Percentiles rank a stretch among this genome's conserved stretches.
These are phyloP conservation scores for Acridotheres tristis DNA, from an alignment of 2,797 vertebrate genomes.

Conservation along the genomic window DNA sequence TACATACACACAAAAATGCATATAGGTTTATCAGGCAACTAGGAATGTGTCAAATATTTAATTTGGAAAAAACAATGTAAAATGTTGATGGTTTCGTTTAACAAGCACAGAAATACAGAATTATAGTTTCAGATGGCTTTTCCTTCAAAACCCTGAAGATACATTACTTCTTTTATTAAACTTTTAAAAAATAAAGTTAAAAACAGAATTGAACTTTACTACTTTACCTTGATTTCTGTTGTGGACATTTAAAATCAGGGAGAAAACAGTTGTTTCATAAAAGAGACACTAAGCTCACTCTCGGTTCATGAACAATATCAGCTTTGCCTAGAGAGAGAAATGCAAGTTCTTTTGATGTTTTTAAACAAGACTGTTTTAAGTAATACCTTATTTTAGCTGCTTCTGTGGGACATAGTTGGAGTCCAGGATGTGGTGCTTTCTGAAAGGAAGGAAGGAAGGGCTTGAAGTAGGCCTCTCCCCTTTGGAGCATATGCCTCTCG, in stretches of 20 bases:
- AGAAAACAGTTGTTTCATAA: background rate
- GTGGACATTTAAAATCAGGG: background rate
- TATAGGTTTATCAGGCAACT: background rate
- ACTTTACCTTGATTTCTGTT: background rate
- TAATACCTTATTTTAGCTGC: constrained; percentile 32
- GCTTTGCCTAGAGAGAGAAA: constrained; percentile 17
- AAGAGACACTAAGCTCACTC: background rate
- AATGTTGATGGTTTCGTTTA: background rate
- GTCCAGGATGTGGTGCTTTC: constrained; percentile 74
- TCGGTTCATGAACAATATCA: background rate
- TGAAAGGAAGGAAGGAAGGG: constrained; percentile 77
- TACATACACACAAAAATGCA: background rate
- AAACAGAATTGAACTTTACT: background rate
- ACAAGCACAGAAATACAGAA: background rate
- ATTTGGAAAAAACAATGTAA: background rate
- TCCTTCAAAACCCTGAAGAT: background rate
- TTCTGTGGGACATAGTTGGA: constrained; percentile 45
- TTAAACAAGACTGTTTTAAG: background rate
- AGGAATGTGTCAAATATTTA: background rate
- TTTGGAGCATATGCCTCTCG: constrained; percentile 80
- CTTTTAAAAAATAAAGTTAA: background rate
- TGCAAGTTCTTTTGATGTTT: constrained; percentile 6
- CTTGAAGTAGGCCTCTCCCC: constrained; percentile 71
- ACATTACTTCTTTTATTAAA: background rate
- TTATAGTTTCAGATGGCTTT: background rate